Base-by-base conservation (phyloP, 1,140 invertebrate genomes). In the Drosophila erecta region DNA sequence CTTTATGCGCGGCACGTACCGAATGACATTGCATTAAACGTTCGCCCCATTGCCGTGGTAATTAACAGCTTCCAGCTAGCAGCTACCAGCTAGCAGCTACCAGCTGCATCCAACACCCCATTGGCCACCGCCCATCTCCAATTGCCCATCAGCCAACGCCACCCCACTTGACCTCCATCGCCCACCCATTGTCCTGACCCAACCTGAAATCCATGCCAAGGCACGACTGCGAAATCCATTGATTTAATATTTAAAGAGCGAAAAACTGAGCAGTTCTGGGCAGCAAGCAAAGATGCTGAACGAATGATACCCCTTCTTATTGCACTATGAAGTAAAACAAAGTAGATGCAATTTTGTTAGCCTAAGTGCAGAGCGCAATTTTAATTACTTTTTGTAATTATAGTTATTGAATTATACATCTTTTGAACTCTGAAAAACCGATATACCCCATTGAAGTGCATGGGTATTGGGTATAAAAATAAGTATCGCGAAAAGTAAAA, bases 11-110 rank as follows among this genome's bases (percentile, higher is more conserved):
- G 75, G 75, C 83, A 86, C 81, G 81, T 86, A 87, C 81, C 55
- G 83, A 86, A 87, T 87, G 81, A 79, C 76, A 80, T 86, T 86
- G 81, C 81, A 86, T 87, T 86, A 86, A 86, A 87, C 65, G 83
- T 60, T 74, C 66, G 71, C 78, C 75, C 79, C 72, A 81, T 86
- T 87, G 79, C 75, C 69, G 66, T 59, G 73, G 84, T 87, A 87
- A 89, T 87, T 87, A 87, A 89, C 84, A 87, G 71, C 41, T 30
- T 33, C 58, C 65, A 59, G 54, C 64, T 76, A 66, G 43, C 24
- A 24, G 24, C 24, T 24, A 24, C 22, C 84, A 87, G 71, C 41
- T 30, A 38, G 54, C 65, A 59, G 54, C 64, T 76, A 72, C 55
- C 30, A 30, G 30, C 30, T 24, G 24, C 24, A 24, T 24, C 24